Base-by-base conservation (phyloP, 2,888 invertebrate genomes). In the Himalopsyche japonica region DNA sequence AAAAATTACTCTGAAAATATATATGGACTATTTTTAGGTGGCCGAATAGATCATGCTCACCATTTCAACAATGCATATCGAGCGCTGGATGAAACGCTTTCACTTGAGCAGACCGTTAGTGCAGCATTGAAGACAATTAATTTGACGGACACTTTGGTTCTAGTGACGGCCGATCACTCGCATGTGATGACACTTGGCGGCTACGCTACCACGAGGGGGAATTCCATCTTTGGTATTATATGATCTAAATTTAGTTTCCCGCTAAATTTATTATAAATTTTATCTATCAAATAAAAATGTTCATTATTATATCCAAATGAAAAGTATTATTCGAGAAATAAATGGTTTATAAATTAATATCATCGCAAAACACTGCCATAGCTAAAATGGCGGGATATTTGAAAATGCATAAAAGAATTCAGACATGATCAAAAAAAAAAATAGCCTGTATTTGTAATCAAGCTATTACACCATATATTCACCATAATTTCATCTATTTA, bases 161-260 rank as follows among this genome's bases (percentile, higher is more conserved):
- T 94, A 47, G 93, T 94, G 84, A 94, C 94, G 12, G 93, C 94
- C 3, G 94, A 94, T 89, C 94, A 94, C 89, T 94, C 94, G 24
- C 94, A 94, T 89, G 94, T 94, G 24, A 90, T 94, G 88, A 94
- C 94, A 70, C 91, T 94, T 88, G 94, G 94, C 57, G 94, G 94
- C 49, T 91, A 94, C 85, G 93, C 94, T n/a, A 94, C 94, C 34
- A 93, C 93, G 10, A 90, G 94, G 82, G 94, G 94, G 82, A 94
- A 94, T 89, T 93, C 94, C 1, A 94, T 94, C 88, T 91, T 94
- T 82, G 94, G 94, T 94, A 89, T 91, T 89, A 8, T 43, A 37
- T 37, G 12, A 37, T 37, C 10, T 10, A 37, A 1, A 43, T 6
- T 43, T 15, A 78, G 10, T 78, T 78, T 27, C 1, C 18, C 30